Evolutionary conservation across 2,113 vertebrate species (phyloP), one percentile per base, ranked within the genome.

Genomic region (Chunga burmeisteri): DNA sequence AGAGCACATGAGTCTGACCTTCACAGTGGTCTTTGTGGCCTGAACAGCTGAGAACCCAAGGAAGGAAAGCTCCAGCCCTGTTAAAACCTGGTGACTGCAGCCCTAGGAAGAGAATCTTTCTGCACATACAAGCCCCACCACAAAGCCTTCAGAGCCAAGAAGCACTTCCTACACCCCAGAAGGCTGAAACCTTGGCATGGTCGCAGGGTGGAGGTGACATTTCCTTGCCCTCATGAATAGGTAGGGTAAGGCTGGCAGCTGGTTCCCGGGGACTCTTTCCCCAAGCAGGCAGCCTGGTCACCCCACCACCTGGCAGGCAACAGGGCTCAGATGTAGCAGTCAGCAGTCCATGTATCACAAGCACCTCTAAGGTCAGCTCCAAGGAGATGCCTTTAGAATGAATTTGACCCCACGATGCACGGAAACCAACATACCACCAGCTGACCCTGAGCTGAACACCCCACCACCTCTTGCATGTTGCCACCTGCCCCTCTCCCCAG

Each of bases 341-440:
- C 74, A 67, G 68, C 12, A 17, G 38, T 18, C 42, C 3, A 0
- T 30, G 20, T 38, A 52, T 75, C 86, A 59, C 2, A 6, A 63
- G 27, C 29, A 47, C 16, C 75, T 38, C 36, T 72, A 23, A 56
- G 53, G 32, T 23, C 44, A 68, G 66, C 42, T 59, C 66, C 66
- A 56, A 32, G 40, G 34, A 75, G 21, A 11, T 47, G 47, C 32
- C 49, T 68, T 68, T 18, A 56, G 29, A 65, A 83, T 42, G 1
- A 63, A 52, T 67, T 80, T 5, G 3, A 46, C 21, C 25, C 17
- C 12, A 10, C 0, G 0, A 12, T 68, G 29, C 36, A 23, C 0
- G 0, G 53, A 92, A 88, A 27, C 16, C 7, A 53, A 14, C 10
- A 3, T 20, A 23, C 15, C 70, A 62, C 19, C n/a, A 75, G 30